phyloP scores from a whole-genome alignment of 1,140 invertebrate genomes.

The Dinoponera quadriceps region DNA sequence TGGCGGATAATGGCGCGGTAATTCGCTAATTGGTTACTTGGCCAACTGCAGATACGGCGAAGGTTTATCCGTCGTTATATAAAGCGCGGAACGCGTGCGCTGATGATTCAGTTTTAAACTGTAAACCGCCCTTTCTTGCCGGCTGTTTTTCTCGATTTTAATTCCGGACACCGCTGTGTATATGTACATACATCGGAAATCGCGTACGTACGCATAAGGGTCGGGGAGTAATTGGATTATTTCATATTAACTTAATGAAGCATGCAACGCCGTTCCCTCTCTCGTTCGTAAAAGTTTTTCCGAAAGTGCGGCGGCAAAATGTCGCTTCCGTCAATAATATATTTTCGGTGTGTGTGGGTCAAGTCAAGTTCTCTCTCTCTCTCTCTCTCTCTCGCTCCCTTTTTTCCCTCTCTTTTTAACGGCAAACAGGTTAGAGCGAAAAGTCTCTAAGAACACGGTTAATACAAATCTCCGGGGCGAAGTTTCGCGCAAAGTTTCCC shows the following conservation, averaged over 20 bases:
- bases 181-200: background rate
- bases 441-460: background rate
- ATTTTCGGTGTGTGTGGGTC: too few species aligned
- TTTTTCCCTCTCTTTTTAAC: too few species aligned
- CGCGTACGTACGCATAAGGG: background rate
- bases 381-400: too few species aligned
- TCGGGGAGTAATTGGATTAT: too few species aligned
- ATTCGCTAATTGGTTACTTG: slow-evolving; percentile 45
- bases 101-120: slow-evolving; percentile 7
- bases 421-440: background rate
- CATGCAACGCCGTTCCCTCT: too few species aligned
- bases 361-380: too few species aligned
- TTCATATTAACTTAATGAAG: too few species aligned
- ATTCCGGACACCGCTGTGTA: background rate
- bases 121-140: background rate
- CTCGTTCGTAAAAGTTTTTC: too few species aligned
- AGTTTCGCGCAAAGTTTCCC: slow-evolving; percentile 19
- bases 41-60: background rate
- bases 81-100: slow-evolving; percentile 20
- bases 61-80: slow-evolving; percentile 30
- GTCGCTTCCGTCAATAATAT: too few species aligned
- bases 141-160: background rate
- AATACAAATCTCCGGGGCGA: slow-evolving; percentile 14
- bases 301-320: too few species aligned
- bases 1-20: slow-evolving; percentile 30